These are phyloP conservation scores for Rhogogaster chlorosoma DNA, from an alignment of 2,888 invertebrate genomes.

Conservation along the genomic window DNA sequence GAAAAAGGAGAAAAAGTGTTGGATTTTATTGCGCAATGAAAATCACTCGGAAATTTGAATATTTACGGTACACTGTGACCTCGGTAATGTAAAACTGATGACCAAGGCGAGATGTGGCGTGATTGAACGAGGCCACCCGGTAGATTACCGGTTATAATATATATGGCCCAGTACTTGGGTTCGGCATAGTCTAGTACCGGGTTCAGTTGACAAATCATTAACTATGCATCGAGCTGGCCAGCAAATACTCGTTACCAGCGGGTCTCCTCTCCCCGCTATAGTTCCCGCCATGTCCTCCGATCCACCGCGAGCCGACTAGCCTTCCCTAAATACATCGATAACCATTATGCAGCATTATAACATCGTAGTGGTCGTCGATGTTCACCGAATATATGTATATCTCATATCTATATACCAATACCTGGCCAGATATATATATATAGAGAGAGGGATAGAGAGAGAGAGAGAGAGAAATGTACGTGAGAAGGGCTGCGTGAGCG, in stretches of 20 bases:
- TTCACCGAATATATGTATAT: neutral
- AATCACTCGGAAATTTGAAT: neutral
- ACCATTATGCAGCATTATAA: slow-evolving; percentile 67
- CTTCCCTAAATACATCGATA: slow-evolving; percentile 67
- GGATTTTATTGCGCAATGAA: neutral
- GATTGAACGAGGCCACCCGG: slow-evolving; percentile 59
- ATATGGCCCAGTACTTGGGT: slow-evolving; percentile 75
- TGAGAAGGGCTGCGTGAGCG: slow-evolving; percentile 37
- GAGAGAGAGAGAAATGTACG: neutral
- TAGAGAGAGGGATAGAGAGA: too few relatives aligned
- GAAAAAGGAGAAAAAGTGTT: neutral
- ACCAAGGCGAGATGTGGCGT: slow-evolving; percentile 1
- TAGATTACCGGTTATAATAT: slow-evolving; percentile 73
- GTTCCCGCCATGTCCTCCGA: slow-evolving; percentile 47
- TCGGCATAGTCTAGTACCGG: slow-evolving; percentile 70
- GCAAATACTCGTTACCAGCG: slow-evolving; percentile 77
- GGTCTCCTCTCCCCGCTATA: slow-evolving; percentile 56
- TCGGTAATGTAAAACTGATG: neutral
- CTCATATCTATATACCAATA: neutral
- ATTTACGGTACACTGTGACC: neutral
- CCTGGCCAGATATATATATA: neutral
- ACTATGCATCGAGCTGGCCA: slow-evolving; percentile 77
- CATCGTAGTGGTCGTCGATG: slow-evolving; percentile 46
- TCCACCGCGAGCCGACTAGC: slow-evolving; percentile 53
- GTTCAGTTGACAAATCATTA: slow-evolving; percentile 77